A percentile compares a stretch with the other conserved stretches of the same genome.
phyloP scores from a whole-genome alignment of 2,797 vertebrate genomes.

The Anguilla megastoma region DNA sequence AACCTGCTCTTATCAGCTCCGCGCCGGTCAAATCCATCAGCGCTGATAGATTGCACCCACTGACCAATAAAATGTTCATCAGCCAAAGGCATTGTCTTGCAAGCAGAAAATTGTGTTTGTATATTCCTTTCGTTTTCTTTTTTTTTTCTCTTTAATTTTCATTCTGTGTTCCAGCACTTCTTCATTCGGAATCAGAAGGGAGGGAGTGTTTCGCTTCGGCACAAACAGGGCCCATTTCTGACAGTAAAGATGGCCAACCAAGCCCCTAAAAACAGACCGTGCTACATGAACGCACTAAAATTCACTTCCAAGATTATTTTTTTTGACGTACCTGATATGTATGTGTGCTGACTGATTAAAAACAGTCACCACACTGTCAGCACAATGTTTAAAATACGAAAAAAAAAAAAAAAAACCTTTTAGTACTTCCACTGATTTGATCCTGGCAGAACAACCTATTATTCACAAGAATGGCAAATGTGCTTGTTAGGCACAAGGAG shows the following conservation, averaged over 20 bases:
- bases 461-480: background rate
- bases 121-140: background rate
- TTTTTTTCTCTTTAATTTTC: background rate
- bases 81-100: conserved; percentile 67
- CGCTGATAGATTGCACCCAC: conserved; percentile 72
- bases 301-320: background rate
- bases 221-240: background rate
- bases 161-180: background rate
- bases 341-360: background rate
- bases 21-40: conserved; percentile 80
- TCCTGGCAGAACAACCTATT: background rate
- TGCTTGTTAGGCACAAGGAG: background rate
- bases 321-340: background rate
- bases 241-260: background rate
- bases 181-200: background rate
- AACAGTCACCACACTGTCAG: background rate
- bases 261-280: background rate
- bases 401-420: background rate
- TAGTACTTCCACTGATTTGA: background rate
- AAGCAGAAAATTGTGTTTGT: conserved; percentile 30
- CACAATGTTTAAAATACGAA: background rate
- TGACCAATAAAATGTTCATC: conserved; percentile 69
- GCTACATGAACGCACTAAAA: background rate
- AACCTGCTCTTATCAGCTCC: conserved; percentile 77
- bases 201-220: background rate